Base-by-base conservation (phyloP, 2,113 vertebrate genomes). In the Callithrix jacchus region DNA sequence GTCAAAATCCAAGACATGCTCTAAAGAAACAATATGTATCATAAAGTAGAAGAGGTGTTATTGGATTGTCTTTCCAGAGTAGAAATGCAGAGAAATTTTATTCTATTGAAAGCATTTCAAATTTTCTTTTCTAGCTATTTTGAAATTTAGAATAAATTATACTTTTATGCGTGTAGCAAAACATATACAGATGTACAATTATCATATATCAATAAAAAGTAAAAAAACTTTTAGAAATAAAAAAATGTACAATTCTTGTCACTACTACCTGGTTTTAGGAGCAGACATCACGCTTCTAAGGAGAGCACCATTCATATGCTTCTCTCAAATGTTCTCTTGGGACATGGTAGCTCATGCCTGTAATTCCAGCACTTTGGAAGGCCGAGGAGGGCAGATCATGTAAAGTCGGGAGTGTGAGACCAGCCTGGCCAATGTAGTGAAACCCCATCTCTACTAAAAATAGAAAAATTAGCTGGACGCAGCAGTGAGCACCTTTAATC, bases 221-320 rank as follows among this genome's bases (percentile, higher is more conserved):
- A 17, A 30, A 40, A 25, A 61, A 61, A 27, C 1, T 5, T 64
- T 64, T 64, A 30, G 13, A 64, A 64, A 30, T 64, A 18, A 2
- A 45, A 35, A 76, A 76, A 30, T 37, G 11, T 8, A 1, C 9
- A 18, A 68, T 47, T 23, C 54, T 71, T 17, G 49, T 66, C 14
- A 3, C 27, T 25, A 3, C 10, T 17, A 8, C 25, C 16, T 0
- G 0, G 32, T 40, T 54, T 25, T 2, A 1, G 25, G 54, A 73
- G 27, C 61, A 4, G 6, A 21, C 40, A 4, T 3, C 1, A 0
- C 16, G 13, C 32, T 30, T 80, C 17, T 23, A 0, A 12, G 32
- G 37, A 25, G 2, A 45, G 20, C 0, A 27, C 2, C 1, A 18
- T 64, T 68, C 40, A 13, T 45, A 70, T 0, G 3, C n/a, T 35